These are phyloP conservation scores for Chrysodeixis includens DNA, from an alignment of 2,888 invertebrate genomes.

Conservation along the genomic window DNA sequence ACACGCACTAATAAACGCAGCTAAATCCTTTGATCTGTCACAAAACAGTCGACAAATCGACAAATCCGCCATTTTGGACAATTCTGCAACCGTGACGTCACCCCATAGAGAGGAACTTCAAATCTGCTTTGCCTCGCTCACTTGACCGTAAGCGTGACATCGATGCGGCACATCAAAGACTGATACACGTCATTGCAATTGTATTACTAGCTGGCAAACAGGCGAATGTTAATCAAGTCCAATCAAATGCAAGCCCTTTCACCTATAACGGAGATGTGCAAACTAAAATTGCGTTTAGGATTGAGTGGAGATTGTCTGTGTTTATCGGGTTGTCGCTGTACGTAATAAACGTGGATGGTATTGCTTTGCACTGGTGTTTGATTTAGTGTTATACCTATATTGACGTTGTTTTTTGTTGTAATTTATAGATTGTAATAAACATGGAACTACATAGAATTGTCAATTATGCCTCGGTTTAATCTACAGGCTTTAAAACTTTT, in stretches of 20 bases:
- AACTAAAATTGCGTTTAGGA: constrained; percentile 19
- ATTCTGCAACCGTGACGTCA: constrained; percentile 11
- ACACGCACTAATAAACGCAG: background rate
- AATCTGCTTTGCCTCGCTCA: constrained; percentile 42
- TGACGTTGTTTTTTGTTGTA: too few relatives aligned
- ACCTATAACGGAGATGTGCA: constrained; percentile 45
- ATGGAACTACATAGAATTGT: too few relatives aligned
- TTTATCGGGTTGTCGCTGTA: background rate
- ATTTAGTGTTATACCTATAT: background rate
- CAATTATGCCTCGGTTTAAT: too few relatives aligned
- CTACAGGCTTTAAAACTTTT: too few relatives aligned
- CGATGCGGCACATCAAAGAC: constrained; percentile 38
- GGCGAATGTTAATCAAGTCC: constrained; percentile 89
- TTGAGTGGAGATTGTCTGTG: background rate
- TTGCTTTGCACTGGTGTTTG: background rate
- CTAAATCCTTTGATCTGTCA: constrained; percentile 29
- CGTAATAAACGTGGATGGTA: background rate
- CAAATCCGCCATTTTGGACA: constrained; percentile 18
- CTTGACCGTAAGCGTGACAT: constrained; percentile 54
- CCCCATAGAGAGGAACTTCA: constrained; percentile 14
- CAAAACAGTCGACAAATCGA: constrained; percentile 20
- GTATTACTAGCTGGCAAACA: constrained; percentile 67
- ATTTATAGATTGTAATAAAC: too few relatives aligned
- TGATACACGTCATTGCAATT: constrained; percentile 47
- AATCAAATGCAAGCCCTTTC: constrained; percentile 88